Conservation (phyloP, 2,113 vertebrate genomes). For the Tragelaphus strepsiceros region DNA sequence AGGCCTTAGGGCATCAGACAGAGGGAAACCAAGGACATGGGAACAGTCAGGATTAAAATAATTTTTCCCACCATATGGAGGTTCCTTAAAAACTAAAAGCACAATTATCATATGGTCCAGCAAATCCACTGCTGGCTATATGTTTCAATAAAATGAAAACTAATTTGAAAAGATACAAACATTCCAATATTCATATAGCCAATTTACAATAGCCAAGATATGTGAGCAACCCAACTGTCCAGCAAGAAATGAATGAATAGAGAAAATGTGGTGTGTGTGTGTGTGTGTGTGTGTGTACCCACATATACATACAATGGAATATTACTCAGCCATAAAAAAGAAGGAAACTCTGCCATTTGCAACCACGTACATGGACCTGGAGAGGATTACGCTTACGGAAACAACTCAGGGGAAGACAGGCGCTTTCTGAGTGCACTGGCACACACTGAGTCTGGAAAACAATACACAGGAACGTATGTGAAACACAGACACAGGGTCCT, state of each 20-base stretch:
- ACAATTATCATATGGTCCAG: not conserved
- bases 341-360: not conserved
- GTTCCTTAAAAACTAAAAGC: not conserved
- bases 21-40: fast-evolving
- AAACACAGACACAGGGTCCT: not conserved
- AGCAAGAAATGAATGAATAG: not conserved
- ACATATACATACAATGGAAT: not conserved
- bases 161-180: not conserved
- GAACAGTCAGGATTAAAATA: too few relatives aligned
- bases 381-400: not conserved
- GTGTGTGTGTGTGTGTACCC: too few relatives aligned
- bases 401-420: fast-evolving
- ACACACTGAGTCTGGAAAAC: not conserved
- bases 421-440: fast-evolving
- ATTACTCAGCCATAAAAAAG: not conserved
- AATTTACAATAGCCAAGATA: not conserved
- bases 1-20: too few relatives aligned
- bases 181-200: not conserved
- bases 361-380: not conserved
- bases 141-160: not conserved
- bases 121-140: not conserved
- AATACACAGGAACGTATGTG: not conserved
- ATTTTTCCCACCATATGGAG: not conserved
- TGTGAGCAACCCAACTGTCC: not conserved
- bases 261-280: not conserved